Evolutionary conservation across 2,888 invertebrate species (phyloP), one percentile per base, ranked within the genome.

Genomic region (Rotaria magnacalcarata): DNA sequence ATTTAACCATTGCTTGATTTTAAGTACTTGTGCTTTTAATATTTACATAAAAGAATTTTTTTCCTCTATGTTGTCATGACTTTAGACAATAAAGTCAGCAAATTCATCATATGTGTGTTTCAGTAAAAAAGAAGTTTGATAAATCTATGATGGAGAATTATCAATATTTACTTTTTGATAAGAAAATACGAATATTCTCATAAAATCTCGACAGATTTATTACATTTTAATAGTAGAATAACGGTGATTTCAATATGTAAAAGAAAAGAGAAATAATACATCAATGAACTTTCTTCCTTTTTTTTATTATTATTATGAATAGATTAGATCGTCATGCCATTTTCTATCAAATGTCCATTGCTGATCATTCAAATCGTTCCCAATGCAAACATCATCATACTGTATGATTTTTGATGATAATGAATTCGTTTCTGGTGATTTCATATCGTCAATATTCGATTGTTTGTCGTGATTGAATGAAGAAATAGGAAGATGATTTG

Each of bases 101-200:
- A 54, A 54, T 21, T 6, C 21, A 54, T 54, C 54, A 67, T 67
- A 2, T 16, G 24, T 67, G 24, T 34, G 16, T 34, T 67, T 67
- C 6, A 8, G 34, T 7, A 0, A 34, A 67, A 19, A 67, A 34
- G n/a, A 14, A 50, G 8, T 50, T 67, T 67, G 67, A 67, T 67
- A 67, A 34, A 67, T 67, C 24, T 67, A 14, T 2, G 16, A 34
- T 41, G 0, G 5, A 19, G 34, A 27, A 27, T 19, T 16, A 67
- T 67, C 67, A 67, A 19, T 67, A 67, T 67, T 67, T 67, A 34
- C 34, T 67, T 67, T 41, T 27, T 67, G 67, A 67, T 67, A 67
- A 67, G 67, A 67, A 67, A 67, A 34, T 7, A 41, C 34, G 67
- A 67, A 67, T 16, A 27, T 67, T 14, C 34, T 67, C 67, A 67